Evolutionary conservation across 2,113 vertebrate species (phyloP).

Genomic region (Saccopteryx leptura): DNA sequence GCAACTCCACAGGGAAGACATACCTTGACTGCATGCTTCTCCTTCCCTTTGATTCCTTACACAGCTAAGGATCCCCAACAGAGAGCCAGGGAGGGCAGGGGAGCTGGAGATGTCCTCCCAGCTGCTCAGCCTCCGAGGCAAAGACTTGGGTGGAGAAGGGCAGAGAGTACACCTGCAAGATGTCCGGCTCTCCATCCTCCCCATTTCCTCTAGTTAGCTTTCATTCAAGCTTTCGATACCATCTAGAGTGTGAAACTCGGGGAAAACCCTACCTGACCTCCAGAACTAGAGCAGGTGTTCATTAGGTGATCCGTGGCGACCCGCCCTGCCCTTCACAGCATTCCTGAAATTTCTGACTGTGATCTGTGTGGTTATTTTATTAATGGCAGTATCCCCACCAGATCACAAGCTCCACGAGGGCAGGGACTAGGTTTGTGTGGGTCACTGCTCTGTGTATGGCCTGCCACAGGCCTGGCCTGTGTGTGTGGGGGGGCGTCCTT

Average conservation of each 20-base stretch:
- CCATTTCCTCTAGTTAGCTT: not conserved
- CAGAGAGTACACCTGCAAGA: not conserved
- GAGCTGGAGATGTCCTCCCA: not conserved
- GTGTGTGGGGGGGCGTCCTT: fast-evolving
- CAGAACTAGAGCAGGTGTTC: not conserved
- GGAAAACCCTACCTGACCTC: not conserved
- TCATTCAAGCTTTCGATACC: not conserved
- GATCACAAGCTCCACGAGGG: not conserved
- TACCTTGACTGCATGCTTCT: not conserved
- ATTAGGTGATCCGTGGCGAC: not conserved
- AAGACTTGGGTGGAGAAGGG: not conserved
- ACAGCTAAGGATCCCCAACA: not conserved
- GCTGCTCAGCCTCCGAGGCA: not conserved
- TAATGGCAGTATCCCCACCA: not conserved
- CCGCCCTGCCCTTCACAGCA: not conserved
- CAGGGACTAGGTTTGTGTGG: not conserved
- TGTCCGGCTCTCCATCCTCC: not conserved
- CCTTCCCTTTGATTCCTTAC: not conserved
- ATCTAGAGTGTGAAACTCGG: not conserved
- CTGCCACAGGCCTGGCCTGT: not conserved
- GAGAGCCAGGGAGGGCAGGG: not conserved
- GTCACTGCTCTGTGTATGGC: not conserved
- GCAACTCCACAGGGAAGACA: not conserved
- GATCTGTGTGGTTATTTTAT: not conserved
- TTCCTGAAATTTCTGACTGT: not conserved